Evolutionary conservation across 1,140 invertebrate species (phyloP), one percentile per base, ranked within the genome.

Genomic region (Rhyacophila brunnea): DNA sequence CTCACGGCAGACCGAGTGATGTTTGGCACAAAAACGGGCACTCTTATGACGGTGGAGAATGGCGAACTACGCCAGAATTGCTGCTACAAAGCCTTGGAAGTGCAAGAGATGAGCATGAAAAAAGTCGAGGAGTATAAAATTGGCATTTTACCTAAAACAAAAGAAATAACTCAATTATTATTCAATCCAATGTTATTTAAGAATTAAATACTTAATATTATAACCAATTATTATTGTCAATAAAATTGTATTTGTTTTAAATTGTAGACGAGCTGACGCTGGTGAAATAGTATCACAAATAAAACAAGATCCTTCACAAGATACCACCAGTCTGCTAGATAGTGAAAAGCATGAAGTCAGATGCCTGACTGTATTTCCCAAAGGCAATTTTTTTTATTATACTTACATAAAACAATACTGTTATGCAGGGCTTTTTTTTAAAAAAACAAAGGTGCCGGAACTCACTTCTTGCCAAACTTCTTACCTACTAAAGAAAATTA

Each of bases 41-140:
- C 83, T 58, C 78, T 93, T 19, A 78, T 93, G 66, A 74, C 89
- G 35, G 82, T 93, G 43, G 91, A 93, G 68, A 87, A 87, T 67
- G 90, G 89, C 7, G 91, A 94, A 64, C 71, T 91, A 38, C 86
- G 87, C 58, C 81, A 64, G 69, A 87, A 66, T 82, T 83, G 71
- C 74, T 75, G 68, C 1, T 79, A 74, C 54, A 67, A 64, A 36
- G 81, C 83, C 1, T 36, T 62, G 0, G 83, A 87, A 13, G 73
- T 83, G 1, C 67, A 68, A 7, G 66, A 77, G 3, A 83, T 85
- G 72, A 80, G 80, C 40, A 68, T 84, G 9, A 83, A 81, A 64
- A 77, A 82, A 61, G 15, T 14, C 10, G n/a, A 49, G 36, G 54
- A 57, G 38, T 40, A 40, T 15, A n/a, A n/a, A n/a, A n/a, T n/a